Base-by-base conservation (phyloP, 2,797 vertebrate genomes). In the Pipistrellus pipistrellus region DNA sequence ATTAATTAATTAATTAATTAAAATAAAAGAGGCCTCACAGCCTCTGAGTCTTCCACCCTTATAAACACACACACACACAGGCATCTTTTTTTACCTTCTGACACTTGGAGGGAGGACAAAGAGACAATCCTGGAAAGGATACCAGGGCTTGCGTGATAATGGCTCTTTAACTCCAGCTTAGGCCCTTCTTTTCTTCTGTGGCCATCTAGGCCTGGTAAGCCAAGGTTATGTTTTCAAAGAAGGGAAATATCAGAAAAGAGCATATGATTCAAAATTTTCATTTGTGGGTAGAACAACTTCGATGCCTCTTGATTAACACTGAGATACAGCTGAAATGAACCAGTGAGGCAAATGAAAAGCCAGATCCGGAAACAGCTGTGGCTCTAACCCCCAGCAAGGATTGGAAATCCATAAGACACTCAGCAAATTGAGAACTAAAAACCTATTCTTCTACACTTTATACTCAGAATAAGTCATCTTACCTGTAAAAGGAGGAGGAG, bases 331-430 rank as follows among this genome's bases (percentile, higher is more conserved):
- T 93, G 71, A 77, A 81, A 80, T 76, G 82, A 94, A 38, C 62
- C 69, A 88, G 59, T 73, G 55, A 91, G 85, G 73, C 88, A 73
- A 85, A 91, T 9, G 10, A 94, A 41, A 85, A 94, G 68, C 48
- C 41, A 62, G 57, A 62, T 69, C 69, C 48, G 41, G 41, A 93
- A 85, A 82, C 68, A 93, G 87, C 87, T 91, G 46, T 66, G 68
- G 20, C 20, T 72, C 59, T 89, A 38, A 77, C 20, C 75, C 21
- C 69, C 35, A 30, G 27, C 20, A 46, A 25, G 51, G 62, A 27
- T 30, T 82, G 38, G 76, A 81, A 87, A 77, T 48, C 32, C 46
- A 17, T 3, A 57, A 55, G 69, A 81, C 72, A 11, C 48, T 82
- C 38, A 46, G 57, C 86, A 86, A 35, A 77, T 41, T 6, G 62